Percentiles rank a stretch among this genome's conserved stretches.
Evolutionary conservation across 2,797 vertebrate genomes (phyloP).

Genomic region (Sciaenops ocellatus): DNA sequence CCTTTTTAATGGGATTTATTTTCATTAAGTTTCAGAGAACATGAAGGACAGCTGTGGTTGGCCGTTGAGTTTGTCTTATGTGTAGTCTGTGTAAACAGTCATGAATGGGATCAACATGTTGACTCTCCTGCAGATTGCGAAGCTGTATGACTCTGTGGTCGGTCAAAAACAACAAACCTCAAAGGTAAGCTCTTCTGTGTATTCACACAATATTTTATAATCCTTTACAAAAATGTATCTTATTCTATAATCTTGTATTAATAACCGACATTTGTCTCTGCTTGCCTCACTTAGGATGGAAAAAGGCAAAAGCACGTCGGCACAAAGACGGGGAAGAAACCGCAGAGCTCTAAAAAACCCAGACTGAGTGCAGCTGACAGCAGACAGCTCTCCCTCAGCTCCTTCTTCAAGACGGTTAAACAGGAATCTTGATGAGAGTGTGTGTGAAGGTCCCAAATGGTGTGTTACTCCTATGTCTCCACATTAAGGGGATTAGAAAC

Average conservation of each 20-base stretch:
- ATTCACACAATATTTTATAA: neutral
- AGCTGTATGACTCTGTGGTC: conserved; percentile 75
- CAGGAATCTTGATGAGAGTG: conserved; percentile 48
- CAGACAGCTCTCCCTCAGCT: conserved; percentile 76
- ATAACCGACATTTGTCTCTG: neutral
- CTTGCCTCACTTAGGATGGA: conserved; percentile 62
- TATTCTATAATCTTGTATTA: fast-evolving
- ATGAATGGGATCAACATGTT: conserved; percentile 5
- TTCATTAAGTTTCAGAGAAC: neutral
- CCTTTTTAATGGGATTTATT: no score
- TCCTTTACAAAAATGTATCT: neutral
- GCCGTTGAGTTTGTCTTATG: neutral
- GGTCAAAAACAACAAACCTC: conserved; percentile 38
- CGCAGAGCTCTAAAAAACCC: conserved; percentile 52
- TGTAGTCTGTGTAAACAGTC: neutral
- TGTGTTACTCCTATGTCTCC: neutral
- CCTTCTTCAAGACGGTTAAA: conserved; percentile 78
- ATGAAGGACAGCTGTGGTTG: neutral
- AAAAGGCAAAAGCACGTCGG: conserved; percentile 56
- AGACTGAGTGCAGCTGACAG: conserved; percentile 29
- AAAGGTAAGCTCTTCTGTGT: conserved; percentile 43
- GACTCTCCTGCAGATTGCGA: conserved; percentile 77
- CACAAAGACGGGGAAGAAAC: conserved; percentile 51
- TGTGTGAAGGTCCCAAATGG: neutral
- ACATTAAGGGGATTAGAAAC: neutral